Percentiles rank a stretch among this genome's conserved stretches.
Evolutionary conservation across 1,140 invertebrate genomes (phyloP).

Genomic region (Acyrthosiphon pisum): DNA sequence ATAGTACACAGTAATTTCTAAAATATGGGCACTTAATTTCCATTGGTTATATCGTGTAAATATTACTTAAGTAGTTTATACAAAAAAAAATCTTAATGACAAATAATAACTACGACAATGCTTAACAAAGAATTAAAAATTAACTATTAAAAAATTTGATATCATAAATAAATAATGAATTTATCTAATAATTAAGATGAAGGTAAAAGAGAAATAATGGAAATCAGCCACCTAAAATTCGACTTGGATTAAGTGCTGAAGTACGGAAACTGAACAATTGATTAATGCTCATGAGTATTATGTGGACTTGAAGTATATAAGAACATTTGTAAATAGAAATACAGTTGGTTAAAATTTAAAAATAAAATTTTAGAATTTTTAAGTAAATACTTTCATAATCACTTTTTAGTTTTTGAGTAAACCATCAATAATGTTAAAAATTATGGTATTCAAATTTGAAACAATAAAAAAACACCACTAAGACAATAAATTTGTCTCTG

Average conservation of each 20-base stretch:
- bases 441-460: no score
- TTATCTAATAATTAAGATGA: background rate
- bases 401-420: no score
- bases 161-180: background rate
- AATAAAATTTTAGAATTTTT: no score
- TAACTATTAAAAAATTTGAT: background rate
- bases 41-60: background rate
- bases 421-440: no score
- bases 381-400: no score
- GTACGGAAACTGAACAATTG: background rate
- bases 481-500: no score
- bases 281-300: no score
- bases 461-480: no score
- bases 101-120: background rate
- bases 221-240: background rate
- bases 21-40: constrained; percentile 7
- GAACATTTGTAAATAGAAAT: no score
- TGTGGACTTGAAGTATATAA: no score
- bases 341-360: no score
- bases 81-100: background rate
- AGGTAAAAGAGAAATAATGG: background rate
- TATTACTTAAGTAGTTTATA: background rate
- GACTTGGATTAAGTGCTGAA: background rate
- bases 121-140: background rate
- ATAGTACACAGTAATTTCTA: background rate